Conservation (phyloP, 2,888 invertebrate genomes). For the Drosophila demipolita region DNA sequence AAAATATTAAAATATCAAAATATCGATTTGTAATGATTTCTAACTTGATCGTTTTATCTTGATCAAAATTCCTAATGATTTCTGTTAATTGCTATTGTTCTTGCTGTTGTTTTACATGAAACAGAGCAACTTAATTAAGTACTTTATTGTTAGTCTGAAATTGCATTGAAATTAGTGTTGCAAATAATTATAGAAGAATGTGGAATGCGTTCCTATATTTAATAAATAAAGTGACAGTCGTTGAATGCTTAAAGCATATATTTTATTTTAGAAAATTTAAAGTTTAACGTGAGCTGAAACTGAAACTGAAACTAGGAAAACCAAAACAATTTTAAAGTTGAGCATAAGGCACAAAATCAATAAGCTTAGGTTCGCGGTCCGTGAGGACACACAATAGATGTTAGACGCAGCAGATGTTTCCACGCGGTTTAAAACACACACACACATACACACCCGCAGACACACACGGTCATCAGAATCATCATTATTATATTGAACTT, state of each 20-base stretch:
- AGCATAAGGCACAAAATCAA: conserved; percentile 31
- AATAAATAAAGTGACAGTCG: background rate
- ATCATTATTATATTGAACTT: conserved; percentile 38
- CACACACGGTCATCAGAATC: conserved; percentile 12
- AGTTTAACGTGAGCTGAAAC: background rate
- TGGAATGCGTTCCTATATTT: background rate
- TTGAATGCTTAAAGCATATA: background rate
- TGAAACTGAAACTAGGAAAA: conserved; percentile 3
- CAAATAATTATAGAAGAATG: background rate
- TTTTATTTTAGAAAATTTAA: background rate
- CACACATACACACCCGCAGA: conserved; percentile 2
- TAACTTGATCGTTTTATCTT: background rate
- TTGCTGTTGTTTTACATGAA: background rate
- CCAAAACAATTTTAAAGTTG: conserved; percentile 14
- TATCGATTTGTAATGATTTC: background rate
- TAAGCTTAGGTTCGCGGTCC: conserved; percentile 15
- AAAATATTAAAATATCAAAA: too few relatives aligned
- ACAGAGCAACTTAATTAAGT: background rate
- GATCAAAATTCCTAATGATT: background rate
- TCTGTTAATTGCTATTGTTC: background rate
- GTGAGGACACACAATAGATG: background rate
- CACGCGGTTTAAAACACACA: background rate
- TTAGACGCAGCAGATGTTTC: conserved; percentile 28
- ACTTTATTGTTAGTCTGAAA: background rate
- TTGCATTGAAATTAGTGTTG: background rate